Percentiles rank a stretch among this genome's conserved stretches.
phyloP scores from a whole-genome alignment of 53 echinoderm and acorn worm genomes.

The Patiria pectinifera region DNA sequence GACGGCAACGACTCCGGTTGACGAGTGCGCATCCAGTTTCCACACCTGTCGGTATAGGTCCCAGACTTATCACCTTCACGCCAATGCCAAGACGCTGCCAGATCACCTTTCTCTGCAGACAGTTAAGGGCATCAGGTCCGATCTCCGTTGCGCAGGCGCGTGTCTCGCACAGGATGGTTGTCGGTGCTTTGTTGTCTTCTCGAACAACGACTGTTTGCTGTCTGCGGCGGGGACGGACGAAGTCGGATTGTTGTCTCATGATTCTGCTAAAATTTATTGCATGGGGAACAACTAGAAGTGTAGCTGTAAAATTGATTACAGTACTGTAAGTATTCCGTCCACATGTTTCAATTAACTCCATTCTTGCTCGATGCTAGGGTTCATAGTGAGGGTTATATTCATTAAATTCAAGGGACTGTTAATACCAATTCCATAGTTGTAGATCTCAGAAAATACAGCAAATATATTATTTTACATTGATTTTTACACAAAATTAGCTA shows the following conservation, averaged over 20 bases:
- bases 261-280: slow-evolving; percentile 1
- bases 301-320: too few species aligned
- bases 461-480: too few species aligned
- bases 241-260: not conserved
- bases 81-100: not conserved
- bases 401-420: too few species aligned
- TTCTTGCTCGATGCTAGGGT: too few species aligned
- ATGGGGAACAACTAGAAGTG: not conserved
- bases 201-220: not conserved
- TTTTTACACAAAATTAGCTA: too few species aligned
- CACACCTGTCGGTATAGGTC: not conserved
- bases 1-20: not conserved
- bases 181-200: not conserved
- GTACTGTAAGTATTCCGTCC: too few species aligned
- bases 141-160: not conserved
- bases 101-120: not conserved
- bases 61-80: not conserved
- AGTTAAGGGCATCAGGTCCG: not conserved
- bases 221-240: too few species aligned
- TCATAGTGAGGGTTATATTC: too few species aligned
- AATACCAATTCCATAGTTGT: too few species aligned
- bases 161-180: not conserved
- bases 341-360: too few species aligned
- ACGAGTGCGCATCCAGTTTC: not conserved
- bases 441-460: too few species aligned